These are phyloP conservation scores for Siniperca chuatsi DNA, from an alignment of 2,113 vertebrate genomes.

Conservation along the genomic window DNA sequence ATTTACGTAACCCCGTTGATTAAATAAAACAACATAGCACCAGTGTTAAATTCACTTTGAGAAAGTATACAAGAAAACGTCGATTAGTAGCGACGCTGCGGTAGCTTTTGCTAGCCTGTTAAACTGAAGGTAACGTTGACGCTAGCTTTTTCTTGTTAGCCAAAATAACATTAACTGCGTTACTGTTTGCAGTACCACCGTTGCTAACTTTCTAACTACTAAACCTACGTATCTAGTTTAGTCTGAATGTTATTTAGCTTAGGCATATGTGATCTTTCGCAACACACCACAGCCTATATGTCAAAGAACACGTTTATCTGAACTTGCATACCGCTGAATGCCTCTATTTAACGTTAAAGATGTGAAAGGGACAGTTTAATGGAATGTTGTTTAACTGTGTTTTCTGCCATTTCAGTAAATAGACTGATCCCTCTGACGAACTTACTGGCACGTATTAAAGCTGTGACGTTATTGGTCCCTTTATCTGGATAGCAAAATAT, in stretches of 20 bases:
- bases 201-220: constrained; percentile 42
- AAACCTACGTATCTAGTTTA: neutral
- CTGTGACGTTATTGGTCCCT: neutral
- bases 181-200: constrained; percentile 30
- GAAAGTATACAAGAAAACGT: constrained; percentile 32
- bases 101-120: constrained; percentile 67
- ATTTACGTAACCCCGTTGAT: fast-evolving
- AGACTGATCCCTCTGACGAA: constrained; percentile 55
- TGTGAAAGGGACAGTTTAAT: constrained; percentile 25
- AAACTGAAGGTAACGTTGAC: constrained; percentile 54
- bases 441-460: constrained; percentile 2
- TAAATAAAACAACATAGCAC: neutral
- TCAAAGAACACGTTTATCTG: neutral
- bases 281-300: neutral
- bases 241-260: neutral
- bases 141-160: constrained; percentile 70
- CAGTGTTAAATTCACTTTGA: constrained; percentile 24
- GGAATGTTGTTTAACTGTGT: constrained; percentile 26
- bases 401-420: constrained; percentile 63
- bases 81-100: constrained; percentile 58
- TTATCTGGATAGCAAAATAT: neutral
- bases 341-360: constrained; percentile 15
- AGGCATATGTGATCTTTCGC: neutral
- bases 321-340: neutral
- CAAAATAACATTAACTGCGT: constrained; percentile 59